Evolutionary conservation across 2,113 vertebrate species (phyloP), one percentile per base, ranked within the genome.

Genomic region (Gymnorhina tibicen): DNA sequence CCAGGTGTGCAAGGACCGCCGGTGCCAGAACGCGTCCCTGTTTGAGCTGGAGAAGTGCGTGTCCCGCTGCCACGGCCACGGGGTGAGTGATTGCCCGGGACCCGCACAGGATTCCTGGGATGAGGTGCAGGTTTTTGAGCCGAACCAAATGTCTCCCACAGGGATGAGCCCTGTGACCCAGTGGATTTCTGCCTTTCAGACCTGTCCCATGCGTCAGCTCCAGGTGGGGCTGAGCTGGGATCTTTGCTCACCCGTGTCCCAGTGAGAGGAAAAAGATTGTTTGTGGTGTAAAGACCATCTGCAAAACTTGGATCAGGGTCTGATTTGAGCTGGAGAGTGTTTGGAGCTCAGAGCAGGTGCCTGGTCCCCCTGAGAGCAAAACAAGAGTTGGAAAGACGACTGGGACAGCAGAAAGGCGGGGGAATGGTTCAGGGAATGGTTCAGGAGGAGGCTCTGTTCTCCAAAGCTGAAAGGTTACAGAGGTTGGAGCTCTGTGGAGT

Each of bases 1-100:
- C 10, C 94, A 99, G 99, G 99, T 99, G 72, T 99, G 99, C 97
- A 98, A 98, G 91, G 98, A 99, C 72, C 98, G 98, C 7, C 98
- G 96, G 37, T 99, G 99, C 94, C 98, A 98, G 90, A 99, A 99
- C 39, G 98, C 97, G 6, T 99, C 99, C 42, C 99, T 98, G 64
- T 97, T 91, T 4, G 98, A 99, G 97, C 97, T 99, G 97, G 98
- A 99, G 47, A 91, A 79, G 55, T 99, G 99, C 15, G 97, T 99
- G 56, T 82, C 95, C 30, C 93, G 91, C 67, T 99, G 99, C 96
- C 98, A 98, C 0, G 85, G 96, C 64, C 98, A 64, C 1, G 98
- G 98, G 95, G 98, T 98, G 91, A 98, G 98, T 94, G 14, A 3
- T 4, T 35, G 19, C 62, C 0, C 0, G 6, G 33, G 27, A 10